Percentiles rank a stretch among this genome's conserved stretches.
These are phyloP conservation scores for Scaptomyza graminum DNA, from an alignment of 1,140 invertebrate genomes.

Conservation along the genomic window DNA sequence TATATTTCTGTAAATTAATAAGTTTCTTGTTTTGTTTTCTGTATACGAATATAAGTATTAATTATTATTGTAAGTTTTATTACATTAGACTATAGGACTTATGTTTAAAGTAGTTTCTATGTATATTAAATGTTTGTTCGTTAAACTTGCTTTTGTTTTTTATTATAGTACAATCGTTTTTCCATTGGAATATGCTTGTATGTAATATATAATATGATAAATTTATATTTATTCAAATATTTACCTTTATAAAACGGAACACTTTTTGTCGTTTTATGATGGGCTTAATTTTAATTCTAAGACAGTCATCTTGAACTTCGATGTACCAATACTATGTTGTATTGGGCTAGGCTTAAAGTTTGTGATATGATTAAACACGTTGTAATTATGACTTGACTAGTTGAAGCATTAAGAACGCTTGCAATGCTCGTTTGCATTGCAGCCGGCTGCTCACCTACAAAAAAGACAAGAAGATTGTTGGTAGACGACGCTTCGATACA, in stretches of 20 bases:
- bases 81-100: conserved; percentile 72
- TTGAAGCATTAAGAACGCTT: conserved; percentile 88
- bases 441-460: conserved; percentile 89
- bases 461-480: neutral
- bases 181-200: conserved; percentile 57
- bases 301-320: conserved; percentile 72
- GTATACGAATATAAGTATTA: conserved; percentile 33
- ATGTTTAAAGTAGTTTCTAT: conserved; percentile 47
- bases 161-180: conserved; percentile 48
- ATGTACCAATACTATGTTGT: conserved; percentile 18
- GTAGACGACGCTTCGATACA: too few relatives aligned
- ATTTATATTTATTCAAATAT: neutral
- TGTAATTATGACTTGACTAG: conserved; percentile 53
- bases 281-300: conserved; percentile 29
- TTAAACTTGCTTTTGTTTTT: conserved; percentile 51
- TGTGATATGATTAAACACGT: conserved; percentile 80
- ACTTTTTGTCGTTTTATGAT: too few relatives aligned
- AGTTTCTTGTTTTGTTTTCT: neutral
- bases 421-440: conserved; percentile 91
- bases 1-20: too few relatives aligned
- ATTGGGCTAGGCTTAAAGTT: conserved; percentile 39
- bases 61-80: conserved; percentile 50
- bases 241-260: conserved; percentile 51
- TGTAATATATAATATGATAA: conserved; percentile 22
- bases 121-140: conserved; percentile 24